phyloP scores from a whole-genome alignment of 2,797 vertebrate genomes.

The Thaleichthys pacificus region DNA sequence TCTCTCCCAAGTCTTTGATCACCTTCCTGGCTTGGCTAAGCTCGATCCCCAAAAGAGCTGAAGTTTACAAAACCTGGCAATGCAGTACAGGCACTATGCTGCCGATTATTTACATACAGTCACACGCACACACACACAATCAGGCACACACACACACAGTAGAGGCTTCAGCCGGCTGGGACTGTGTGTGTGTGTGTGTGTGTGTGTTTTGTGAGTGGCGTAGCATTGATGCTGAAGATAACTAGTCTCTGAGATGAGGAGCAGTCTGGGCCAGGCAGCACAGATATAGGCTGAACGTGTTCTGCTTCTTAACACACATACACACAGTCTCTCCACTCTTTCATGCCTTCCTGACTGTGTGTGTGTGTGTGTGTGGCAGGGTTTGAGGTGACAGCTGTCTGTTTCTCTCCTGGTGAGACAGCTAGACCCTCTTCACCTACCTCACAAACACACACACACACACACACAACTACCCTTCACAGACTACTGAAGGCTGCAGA shows the following conservation, averaged over 20 bases:
- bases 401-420: no score
- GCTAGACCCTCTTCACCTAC: no score
- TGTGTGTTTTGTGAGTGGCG: background rate
- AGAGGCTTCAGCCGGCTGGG: background rate
- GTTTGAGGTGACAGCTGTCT: background rate
- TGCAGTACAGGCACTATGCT: constrained; percentile 3
- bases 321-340: constrained; percentile 13
- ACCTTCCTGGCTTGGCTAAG: background rate
- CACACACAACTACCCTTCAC: no score
- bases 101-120: background rate
- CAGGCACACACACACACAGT: background rate
- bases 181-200: no score
- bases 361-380: no score
- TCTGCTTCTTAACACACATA: constrained; percentile 25
- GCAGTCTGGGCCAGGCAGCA: constrained; percentile 26
- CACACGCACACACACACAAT: constrained; percentile 7
- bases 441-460: no score
- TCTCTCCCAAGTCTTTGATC: background rate
- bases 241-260: constrained; percentile 15
- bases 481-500: no score
- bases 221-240: constrained; percentile 9
- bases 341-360: no score
- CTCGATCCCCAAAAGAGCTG: constrained; percentile 19
- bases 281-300: constrained; percentile 26
- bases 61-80: constrained; percentile 19